phyloP scores from a whole-genome alignment of 2,113 vertebrate species.

The Oenanthe melanoleuca region DNA sequence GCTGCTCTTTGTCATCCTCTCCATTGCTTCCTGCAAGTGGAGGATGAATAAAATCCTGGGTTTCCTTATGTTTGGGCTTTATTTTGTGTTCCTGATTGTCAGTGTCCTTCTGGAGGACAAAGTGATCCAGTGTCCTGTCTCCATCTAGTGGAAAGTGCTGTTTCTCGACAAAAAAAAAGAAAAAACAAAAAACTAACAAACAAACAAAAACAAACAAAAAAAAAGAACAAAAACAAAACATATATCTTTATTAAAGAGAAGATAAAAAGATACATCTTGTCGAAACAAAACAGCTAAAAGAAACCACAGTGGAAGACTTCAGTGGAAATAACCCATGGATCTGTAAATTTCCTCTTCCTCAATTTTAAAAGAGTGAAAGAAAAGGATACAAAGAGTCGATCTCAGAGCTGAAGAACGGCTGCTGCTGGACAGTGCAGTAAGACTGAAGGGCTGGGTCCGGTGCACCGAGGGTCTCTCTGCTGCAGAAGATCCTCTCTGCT shows the following conservation, averaged over 20 bases:
- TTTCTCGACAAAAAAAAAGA: not conserved
- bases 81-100: slow-evolving; percentile 91
- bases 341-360: not conserved
- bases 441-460: not conserved
- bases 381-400: not conserved
- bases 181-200: too few species aligned
- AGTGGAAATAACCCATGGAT: not conserved
- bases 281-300: not conserved
- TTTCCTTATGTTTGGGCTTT: slow-evolving; percentile 93
- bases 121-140: slow-evolving; percentile 86
- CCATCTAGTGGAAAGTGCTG: slow-evolving; percentile 78
- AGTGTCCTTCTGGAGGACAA: slow-evolving; percentile 94
- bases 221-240: too few species aligned
- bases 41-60: slow-evolving; percentile 95
- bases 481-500: slow-evolving; percentile 8
- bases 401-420: not conserved
- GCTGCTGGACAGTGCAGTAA: not conserved
- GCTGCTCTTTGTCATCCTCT: slow-evolving; percentile 94
- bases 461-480: not conserved
- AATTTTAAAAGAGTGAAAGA: not conserved
- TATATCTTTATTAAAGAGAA: not conserved
- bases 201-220: not conserved
- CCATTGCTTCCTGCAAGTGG: slow-evolving; percentile 95
- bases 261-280: not conserved
- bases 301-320: not conserved